Evolutionary conservation across 35 echinoderm and acorn worm species (phyloP), one percentile per base, ranked within the genome.

Genomic region (Anneissia japonica): DNA sequence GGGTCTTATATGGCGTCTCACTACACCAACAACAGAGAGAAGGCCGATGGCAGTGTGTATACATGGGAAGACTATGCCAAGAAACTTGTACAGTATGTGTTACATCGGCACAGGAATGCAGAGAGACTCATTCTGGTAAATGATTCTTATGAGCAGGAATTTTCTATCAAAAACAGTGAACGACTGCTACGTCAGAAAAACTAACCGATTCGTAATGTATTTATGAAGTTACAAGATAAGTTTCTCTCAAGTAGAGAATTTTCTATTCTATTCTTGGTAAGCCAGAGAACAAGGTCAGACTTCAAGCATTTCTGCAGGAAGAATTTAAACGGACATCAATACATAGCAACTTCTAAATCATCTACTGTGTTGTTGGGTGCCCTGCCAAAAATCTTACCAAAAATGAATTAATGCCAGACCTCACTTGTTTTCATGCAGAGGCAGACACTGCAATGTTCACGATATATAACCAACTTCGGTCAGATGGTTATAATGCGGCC

Each of bases 401-500:
- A 30, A 39, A 77, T 76, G 30, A 89, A 72, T 43, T 33, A 14
- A 16, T 89, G 87, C 79, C 87, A 55, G 87, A 83, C 14, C 80
- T 89, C 39, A 77, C 39, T 23, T 89, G 79, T 46, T 89, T 76
- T 80, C 79, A 89, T 79, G 87, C 87, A 51, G 87, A 89, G 56
- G 87, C 87, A 83, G 79, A 89, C 79, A 89, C 87, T 16, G 87
- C 87, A 23, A 83, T 89, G 79, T 89, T 89, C 72, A 89, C 46
- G 21, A 89, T 82, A 30, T 89, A 89, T 82, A 89, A 35, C 36
- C 14, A 39, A 75, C 46, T 89, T 39, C 35, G 79, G 30, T 89
- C 51, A 82, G 35, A 55, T 28, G 87, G 87, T 80, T 89, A 89
- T 80, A 83, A 10, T 74, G 79, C 38, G 30, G 87, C 87, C 35